Conservation (phyloP, 2,797 vertebrate genomes). For the Peromyscus aztecus region DNA sequence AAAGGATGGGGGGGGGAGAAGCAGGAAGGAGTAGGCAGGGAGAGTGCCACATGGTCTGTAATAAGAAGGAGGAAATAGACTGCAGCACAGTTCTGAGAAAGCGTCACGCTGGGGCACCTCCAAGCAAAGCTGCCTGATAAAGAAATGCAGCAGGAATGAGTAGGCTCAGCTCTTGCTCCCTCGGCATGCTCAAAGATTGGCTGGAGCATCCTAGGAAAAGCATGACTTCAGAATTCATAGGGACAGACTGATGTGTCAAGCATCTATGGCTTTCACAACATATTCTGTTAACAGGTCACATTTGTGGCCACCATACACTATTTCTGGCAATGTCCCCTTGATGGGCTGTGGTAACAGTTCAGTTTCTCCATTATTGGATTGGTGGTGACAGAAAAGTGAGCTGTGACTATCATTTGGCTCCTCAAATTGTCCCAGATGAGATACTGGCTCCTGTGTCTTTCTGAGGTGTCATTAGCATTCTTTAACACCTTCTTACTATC, state of each 20-base stretch:
- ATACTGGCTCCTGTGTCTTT: not conserved
- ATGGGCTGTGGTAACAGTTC: not conserved
- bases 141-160: not conserved
- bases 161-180: not conserved
- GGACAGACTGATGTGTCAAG: not conserved
- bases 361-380: not conserved
- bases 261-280: not conserved
- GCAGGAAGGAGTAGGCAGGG: not conserved
- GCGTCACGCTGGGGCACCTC: not conserved
- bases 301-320: not conserved
- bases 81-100: not conserved
- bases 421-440: not conserved
- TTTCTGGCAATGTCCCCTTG: not conserved
- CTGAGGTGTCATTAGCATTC: not conserved
- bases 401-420: not conserved
- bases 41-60: not conserved
- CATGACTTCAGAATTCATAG: not conserved
- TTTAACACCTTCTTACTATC: not conserved
- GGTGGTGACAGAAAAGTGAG: not conserved
- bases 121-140: not conserved
- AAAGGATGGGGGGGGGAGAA: not conserved
- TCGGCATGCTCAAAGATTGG: not conserved
- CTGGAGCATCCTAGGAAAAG: not conserved
- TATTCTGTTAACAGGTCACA: not conserved
- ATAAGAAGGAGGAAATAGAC: not conserved